Percentiles rank a stretch among this genome's conserved stretches.
Conservation (phyloP, 1,140 invertebrate genomes). For the Drosophila arawakana region DNA sequence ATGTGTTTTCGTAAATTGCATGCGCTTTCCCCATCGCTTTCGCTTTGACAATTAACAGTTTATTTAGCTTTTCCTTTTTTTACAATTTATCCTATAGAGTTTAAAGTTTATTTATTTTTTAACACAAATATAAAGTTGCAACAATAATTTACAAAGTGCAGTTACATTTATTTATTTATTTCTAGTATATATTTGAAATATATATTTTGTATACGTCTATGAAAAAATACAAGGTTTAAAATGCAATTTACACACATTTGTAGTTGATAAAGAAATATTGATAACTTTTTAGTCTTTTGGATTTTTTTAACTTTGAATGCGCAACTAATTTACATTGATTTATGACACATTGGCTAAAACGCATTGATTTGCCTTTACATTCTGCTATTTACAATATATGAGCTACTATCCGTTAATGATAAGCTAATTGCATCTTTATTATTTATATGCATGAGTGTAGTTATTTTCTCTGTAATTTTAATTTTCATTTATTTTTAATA, state of each 20-base stretch:
- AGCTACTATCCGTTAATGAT: constrained; percentile 65
- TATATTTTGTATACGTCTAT: constrained; percentile 61
- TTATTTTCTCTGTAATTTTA: constrained; percentile 54
- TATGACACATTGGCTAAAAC: constrained; percentile 46
- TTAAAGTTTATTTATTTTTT: constrained; percentile 27
- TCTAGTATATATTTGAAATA: constrained; percentile 49
- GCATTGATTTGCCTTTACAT: constrained; percentile 30
- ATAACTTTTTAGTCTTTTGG: constrained; percentile 69
- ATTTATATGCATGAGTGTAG: constrained; percentile 35
- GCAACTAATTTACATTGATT: constrained; percentile 63
- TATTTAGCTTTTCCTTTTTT: constrained; percentile 25
- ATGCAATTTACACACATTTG: constrained; percentile 66
- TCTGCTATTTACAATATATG: constrained; percentile 47
- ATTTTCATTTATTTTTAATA: constrained; percentile 47
- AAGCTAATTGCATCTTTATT: constrained; percentile 74
- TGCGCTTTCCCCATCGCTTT: neutral
- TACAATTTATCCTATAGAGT: constrained; percentile 54
- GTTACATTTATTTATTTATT: constrained; percentile 48
- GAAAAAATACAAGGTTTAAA: constrained; percentile 59
- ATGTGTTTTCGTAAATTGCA: neutral
- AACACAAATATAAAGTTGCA: constrained; percentile 59
- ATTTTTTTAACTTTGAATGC: constrained; percentile 55
- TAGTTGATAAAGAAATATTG: constrained; percentile 51
- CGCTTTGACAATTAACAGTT: constrained; percentile 8
- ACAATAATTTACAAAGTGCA: constrained; percentile 78